Evolutionary conservation across 2,797 vertebrate species (phyloP), one percentile per base, ranked within the genome.

Genomic region (Lacerta agilis): DNA sequence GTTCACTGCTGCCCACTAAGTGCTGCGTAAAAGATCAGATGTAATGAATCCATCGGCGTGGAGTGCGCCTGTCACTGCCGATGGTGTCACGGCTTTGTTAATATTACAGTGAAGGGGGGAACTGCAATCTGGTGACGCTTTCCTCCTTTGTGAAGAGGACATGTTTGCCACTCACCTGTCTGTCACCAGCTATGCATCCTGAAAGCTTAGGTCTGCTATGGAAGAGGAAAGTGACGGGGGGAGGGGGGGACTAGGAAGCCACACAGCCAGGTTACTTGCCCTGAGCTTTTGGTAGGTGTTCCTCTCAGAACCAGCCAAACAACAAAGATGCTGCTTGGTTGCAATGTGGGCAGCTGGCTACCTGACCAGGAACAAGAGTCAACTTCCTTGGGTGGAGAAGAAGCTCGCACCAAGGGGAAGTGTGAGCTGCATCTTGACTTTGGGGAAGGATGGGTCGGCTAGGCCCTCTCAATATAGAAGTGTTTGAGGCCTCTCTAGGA

Each of bases 1-100:
- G 5, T 20, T 83, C 61, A 81, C 79, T n/a, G 55, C 43, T 58
- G 78, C 69, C 36, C 33, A 27, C 80, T 1, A 85, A 64, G 29
- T 77, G 83, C 11, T 29, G 5, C 15, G 27, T 45, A 77, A 69
- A 87, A 82, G 82, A 69, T 5, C 33, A 45, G 43, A 58, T 49
- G 78, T 86, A 88, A 91, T 89, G 86, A 2, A 33, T 86, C 8
- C n/a, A 33, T 80, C 64, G 79, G 45, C 0, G 45, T 3, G 5
- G 9, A 61, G 73, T 0, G 0, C 2, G 82, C 87, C 77, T 86
- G 33, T 77, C 0, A 69, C 76, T 0, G 0, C 8, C 78, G 87
- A 76, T 88, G 25, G 66, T 0, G 0, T 25, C 45, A 27, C 82
- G 69, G 23, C 41, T 0, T 15, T 25, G 11, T 41, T 79, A 72